Base-by-base conservation (phyloP, 2,113 vertebrate species). In the Ctenodactylus gundi region DNA sequence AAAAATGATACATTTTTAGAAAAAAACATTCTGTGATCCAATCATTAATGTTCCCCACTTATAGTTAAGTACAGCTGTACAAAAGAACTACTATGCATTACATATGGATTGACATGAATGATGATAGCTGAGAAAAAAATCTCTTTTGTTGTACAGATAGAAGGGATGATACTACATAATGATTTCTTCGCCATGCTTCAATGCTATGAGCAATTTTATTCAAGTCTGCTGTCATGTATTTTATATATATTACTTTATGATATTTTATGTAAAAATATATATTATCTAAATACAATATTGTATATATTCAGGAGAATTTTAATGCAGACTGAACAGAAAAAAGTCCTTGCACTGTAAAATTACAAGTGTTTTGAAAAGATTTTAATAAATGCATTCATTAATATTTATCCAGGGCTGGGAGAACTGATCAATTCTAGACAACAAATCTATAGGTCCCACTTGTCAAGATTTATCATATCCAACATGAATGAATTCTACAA, bases 1-100 rank as follows among this genome's bases (percentile, higher is more conserved):
- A 94, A 58, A 84, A 95, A 70, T 84, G 46, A 49, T 49, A 41
- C 41, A 75, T 88, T 95, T 55, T 92, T 53, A 90, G 89, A 93
- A 68, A 49, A 41, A 93, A 34, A 76, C n/a, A 94, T 7, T 82
- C 60, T 57, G 44, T 72, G 60, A 91, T 73, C 10, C 36, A 78
- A 76, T 29, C 25, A 70, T 67, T 62, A 93, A 65, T 55, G 17
- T 6, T 51, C 34, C 25, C 39, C 36, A 60, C 4, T 62, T 20
- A 94, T 29, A 64, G 18, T 73, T 95, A 85, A 85, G 57, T 51
- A 77, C 3, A 86, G 55, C 25, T 91, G 87, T 8, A 72, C 4
- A 34, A 90, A 94, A 90, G 31, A 94, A 75, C 5, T 80, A 77
- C 27, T 88, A 60, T 70, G 36, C 82, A 39, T 27, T 70, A 70